Conservation (phyloP, 2,113 vertebrate genomes). For the Bos indicus region DNA sequence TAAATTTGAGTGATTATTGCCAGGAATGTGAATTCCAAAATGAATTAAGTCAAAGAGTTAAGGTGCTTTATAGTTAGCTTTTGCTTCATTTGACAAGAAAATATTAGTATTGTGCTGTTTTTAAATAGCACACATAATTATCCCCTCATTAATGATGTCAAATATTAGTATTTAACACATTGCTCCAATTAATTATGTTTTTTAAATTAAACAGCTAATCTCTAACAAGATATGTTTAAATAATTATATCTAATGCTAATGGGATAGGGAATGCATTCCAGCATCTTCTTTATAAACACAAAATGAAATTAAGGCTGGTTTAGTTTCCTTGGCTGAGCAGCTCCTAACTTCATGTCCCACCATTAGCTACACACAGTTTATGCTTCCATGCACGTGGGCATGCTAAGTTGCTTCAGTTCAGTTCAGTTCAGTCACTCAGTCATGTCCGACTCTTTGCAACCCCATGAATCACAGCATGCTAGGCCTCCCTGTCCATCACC, state of each 20-base stretch:
- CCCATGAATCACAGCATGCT: not conserved
- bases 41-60: not conserved
- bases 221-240: slow-evolving; percentile 56
- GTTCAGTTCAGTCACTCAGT: not conserved
- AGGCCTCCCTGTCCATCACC: not conserved
- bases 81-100: slow-evolving; percentile 56
- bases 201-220: slow-evolving; percentile 60
- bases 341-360: not conserved
- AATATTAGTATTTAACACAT: slow-evolving; percentile 66
- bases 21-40: not conserved
- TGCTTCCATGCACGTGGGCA: accelerated
- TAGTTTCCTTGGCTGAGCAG: not conserved
- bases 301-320: not conserved
- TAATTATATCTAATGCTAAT: slow-evolving; percentile 54
- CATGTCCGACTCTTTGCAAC: accelerated
- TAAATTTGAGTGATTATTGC: not conserved
- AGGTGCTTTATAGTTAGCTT: not conserved
- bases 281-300: not conserved
- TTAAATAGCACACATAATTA: slow-evolving; percentile 66
- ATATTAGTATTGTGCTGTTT: slow-evolving; percentile 56
- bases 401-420: not conserved
- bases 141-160: slow-evolving; percentile 64
- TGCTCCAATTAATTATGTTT: slow-evolving; percentile 60
- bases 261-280: not conserved
- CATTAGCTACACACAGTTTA: accelerated